Evolutionary conservation across 2,888 invertebrate species (phyloP).

Genomic region (Lathronympha strigana): DNA sequence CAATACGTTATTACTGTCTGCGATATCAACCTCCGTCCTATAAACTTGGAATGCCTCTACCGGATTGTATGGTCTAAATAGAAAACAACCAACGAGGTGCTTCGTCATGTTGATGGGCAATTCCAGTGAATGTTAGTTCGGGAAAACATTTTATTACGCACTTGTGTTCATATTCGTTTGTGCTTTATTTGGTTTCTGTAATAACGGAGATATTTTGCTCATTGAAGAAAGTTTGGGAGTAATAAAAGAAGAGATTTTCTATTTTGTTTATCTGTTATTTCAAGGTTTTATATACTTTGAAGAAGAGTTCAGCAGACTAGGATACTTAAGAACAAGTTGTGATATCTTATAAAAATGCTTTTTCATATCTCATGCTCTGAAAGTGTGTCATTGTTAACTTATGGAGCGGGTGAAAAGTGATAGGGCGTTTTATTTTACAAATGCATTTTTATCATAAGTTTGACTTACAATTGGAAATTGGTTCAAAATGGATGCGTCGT

Average conservation of each 20-base stretch:
- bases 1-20: not conserved
- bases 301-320: no score
- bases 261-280: not conserved
- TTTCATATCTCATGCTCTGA: no score
- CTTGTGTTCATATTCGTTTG: conserved; percentile 23
- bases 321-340: no score
- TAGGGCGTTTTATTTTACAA: no score
- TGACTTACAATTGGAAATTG: no score
- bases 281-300: no score
- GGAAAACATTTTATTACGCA: conserved; percentile 27
- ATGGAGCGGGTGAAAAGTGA: no score
- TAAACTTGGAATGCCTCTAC: conserved; percentile 13
- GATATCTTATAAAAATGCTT: no score
- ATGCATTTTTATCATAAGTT: no score
- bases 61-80: conserved; percentile 19
- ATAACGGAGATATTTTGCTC: conserved; percentile 7
- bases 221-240: not conserved
- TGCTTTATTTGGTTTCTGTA: conserved; percentile 10
- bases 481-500: no score
- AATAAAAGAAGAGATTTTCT: not conserved
- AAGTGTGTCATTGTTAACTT: no score
- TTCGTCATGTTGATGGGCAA: conserved; percentile 26
- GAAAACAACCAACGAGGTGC: conserved; percentile 16
- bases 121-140: conserved; percentile 13
- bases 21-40: not conserved